Base-by-base conservation (phyloP, 2,113 vertebrate species). In the Halichoeres trimaculatus region DNA sequence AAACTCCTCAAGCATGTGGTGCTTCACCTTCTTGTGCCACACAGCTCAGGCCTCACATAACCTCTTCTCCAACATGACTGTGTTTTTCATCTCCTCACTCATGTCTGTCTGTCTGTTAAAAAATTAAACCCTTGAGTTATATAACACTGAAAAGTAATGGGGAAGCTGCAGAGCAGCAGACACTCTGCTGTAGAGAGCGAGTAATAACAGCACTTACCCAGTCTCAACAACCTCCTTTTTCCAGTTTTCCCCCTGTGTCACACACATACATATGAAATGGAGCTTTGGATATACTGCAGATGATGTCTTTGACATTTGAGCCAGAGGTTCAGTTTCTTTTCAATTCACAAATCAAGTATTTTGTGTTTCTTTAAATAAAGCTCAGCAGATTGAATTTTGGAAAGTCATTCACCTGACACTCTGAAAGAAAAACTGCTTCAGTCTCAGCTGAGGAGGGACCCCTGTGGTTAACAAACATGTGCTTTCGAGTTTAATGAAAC, bases 231-330 rank as follows among this genome's bases (percentile, higher is more conserved):
- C 53, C 61, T 70, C 23, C n/a, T 69, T 59, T 78, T 38, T 73
- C 41, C 38, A 35, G 35, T 64, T 57, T 45, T 68, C 52, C 54
- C 52, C 35, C 56, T 41, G 35, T 19, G 69, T 26, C 62, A 56
- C 45, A 20, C 69, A 41, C 40, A 74, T 22, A 70, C 35, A 63
- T 10, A 57, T 2, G 24, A 23, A 73, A 48, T 70, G 20, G 50
- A 80, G 36, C 47, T 61, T 58, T 20, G 55, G 50, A 48, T 50
- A 47, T 47, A 50, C 58, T 70, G 60, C 19, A 66, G 70, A 62
- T 71, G 36, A 78, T 73, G 45, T 56, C 50, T 74, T 76, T 90
- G 88, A 73, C 71, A 87, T 85, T 87, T 86, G 61, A 63, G 63
- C 43, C n/a, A 57, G 22, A 60, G 24, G 30, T 41, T 17, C 12